Percentiles rank a stretch among this genome's conserved stretches.
Conservation (phyloP, 2,797 vertebrate species). For the Apodemus agrarius region DNA sequence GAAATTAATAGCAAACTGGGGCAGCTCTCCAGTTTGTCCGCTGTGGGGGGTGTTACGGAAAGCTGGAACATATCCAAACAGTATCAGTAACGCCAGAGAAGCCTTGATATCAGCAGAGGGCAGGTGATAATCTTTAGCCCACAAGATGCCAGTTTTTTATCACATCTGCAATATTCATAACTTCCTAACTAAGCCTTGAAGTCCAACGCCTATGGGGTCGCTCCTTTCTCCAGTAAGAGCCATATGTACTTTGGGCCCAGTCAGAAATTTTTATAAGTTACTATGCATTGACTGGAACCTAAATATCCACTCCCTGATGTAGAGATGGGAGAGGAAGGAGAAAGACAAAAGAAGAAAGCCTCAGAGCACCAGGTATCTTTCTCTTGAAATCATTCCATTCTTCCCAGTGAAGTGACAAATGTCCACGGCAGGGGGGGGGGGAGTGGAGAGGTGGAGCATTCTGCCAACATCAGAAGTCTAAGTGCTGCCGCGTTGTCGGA, state of each 20-base stretch:
- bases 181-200: neutral
- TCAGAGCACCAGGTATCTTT: neutral
- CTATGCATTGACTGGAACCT: neutral
- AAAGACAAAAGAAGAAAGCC: neutral
- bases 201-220: neutral
- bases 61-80: neutral
- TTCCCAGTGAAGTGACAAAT: slow-evolving; percentile 7
- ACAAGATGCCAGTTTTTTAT: neutral
- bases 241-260: neutral
- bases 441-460: neutral
- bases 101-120: neutral
- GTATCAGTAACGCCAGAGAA: neutral
- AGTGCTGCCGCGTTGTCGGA: neutral
- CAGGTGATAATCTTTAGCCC: neutral
- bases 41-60: neutral
- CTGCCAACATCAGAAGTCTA: neutral
- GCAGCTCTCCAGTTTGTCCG: neutral
- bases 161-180: neutral
- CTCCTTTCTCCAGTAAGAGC: neutral
- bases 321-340: neutral
- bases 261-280: neutral
- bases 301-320: neutral
- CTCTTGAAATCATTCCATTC: slow-evolving; percentile 27
- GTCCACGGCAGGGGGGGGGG: too few species aligned
- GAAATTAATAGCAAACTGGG: neutral